Percentiles rank a stretch among this genome's conserved stretches.
Evolutionary conservation across 2,797 vertebrate genomes (phyloP).

Genomic region (Tadarida brasiliensis): DNA sequence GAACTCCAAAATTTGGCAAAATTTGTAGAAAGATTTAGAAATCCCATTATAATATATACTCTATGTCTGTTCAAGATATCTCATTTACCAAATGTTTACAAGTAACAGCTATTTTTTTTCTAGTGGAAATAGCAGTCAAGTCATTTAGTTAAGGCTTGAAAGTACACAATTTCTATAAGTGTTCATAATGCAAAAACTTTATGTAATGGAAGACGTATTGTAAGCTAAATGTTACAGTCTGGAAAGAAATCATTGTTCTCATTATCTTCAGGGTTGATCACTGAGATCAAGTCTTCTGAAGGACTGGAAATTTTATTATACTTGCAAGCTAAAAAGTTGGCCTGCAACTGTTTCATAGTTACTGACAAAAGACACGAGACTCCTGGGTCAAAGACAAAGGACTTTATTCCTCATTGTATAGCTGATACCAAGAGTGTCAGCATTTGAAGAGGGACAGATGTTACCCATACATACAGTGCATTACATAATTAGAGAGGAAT

Average conservation of each 20-base stretch:
- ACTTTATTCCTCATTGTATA: background rate
- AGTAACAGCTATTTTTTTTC: background rate
- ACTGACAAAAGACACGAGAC: background rate
- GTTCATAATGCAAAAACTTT: background rate
- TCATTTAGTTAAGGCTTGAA: background rate
- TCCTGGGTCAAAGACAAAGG: background rate
- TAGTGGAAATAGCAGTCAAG: background rate
- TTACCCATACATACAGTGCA: background rate
- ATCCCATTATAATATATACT: background rate
- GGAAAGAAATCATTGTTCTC: background rate
- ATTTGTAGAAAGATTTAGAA: background rate
- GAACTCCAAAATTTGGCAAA: background rate
- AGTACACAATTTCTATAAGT: background rate
- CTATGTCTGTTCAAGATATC: background rate
- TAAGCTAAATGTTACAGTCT: background rate
- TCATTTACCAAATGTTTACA: conserved; percentile 45
- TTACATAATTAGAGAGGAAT: background rate
- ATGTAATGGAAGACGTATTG: background rate
- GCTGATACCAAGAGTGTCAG: background rate
- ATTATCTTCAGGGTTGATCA: background rate
- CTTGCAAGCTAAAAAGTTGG: background rate
- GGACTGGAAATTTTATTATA: background rate
- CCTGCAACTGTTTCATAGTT: background rate
- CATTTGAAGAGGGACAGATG: background rate
- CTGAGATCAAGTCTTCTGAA: background rate